phyloP scores from a whole-genome alignment of 2,797 vertebrate species.

The Fratercula arctica region DNA sequence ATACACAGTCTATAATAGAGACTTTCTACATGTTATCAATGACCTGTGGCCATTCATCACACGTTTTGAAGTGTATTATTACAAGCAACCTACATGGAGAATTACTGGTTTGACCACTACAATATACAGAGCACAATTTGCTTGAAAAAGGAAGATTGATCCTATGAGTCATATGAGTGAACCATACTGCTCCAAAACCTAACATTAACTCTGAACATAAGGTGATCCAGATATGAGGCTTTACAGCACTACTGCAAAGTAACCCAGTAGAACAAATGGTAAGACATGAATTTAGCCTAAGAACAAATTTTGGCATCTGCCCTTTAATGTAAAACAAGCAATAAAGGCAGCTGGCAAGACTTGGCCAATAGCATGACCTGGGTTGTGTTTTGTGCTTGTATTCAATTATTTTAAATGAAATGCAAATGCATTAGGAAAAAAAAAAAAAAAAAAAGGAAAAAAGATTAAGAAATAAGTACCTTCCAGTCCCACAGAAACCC shows the following conservation, averaged over 20 bases:
- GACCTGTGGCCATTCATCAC: not conserved
- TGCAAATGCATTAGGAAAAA: not conserved
- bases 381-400: not conserved
- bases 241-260: not conserved
- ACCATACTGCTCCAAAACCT: rapidly evolving
- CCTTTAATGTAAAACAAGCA: not conserved
- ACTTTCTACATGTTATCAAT: not conserved
- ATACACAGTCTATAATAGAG: not conserved
- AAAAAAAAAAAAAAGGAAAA: not conserved
- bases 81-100: not conserved
- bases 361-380: not conserved
- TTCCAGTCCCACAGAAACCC: conserved; percentile 32
- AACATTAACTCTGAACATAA: not conserved
- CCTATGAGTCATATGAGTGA: not conserved
- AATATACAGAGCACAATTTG: not conserved
- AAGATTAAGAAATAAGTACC: conserved; percentile 20
- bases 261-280: not conserved
- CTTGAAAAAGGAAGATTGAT: not conserved
- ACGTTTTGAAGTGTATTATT: not conserved
- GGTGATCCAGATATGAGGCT: not conserved
- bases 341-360: not conserved
- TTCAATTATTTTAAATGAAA: conserved; percentile 58
- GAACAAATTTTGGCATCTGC: not conserved
- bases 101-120: not conserved
- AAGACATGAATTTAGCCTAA: not conserved